Evolutionary conservation across 2,888 invertebrate species (phyloP), one percentile per base, ranked within the genome.

Genomic region (Allophyes oxyacanthae): DNA sequence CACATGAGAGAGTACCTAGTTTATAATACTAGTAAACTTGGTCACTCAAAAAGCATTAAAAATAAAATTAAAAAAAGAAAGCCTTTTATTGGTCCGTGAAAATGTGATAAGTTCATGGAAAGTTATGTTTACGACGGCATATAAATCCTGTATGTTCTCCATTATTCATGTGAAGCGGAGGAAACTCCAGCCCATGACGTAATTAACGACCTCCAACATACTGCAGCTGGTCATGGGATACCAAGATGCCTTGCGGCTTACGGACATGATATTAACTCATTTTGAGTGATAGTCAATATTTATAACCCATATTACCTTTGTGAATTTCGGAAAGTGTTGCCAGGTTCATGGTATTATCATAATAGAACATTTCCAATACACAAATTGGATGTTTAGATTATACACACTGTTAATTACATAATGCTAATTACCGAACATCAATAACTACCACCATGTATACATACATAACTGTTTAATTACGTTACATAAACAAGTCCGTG

Each of bases 81-180:
- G n/a, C n/a, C n/a, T 36, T 37, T 43, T 20, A n/a, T 7, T 13
- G 11, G n/a, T 9, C 25, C 33, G 13, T 26, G n/a, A 11, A 28
- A 33, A 15, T n/a, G 4, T 44, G n/a, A n/a, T n/a, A n/a, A n/a
- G n/a, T n/a, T n/a, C n/a, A n/a, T n/a, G n/a, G n/a, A n/a, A n/a
- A n/a, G n/a, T n/a, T n/a, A n/a, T n/a, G 14, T 42, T 48, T 50
- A 44, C 30, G 20, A 43, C 45, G 33, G n/a, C 28, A n/a, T 51
- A 48, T 45, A 69, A 64, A 62, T 40, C 55, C 34, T 43, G 20
- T n/a, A n/a, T n/a, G n/a, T 61, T 57, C 55, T 73, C 30, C 66
- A 66, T 70, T 64, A 76, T 73, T 73, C 70, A 76, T 58, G 57
- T 37, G 41, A 58, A 51, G 38, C 43, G 51, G 50, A 51, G 64